phyloP scores from a whole-genome alignment of 2,888 invertebrate genomes.

The Noctua fimbriata region DNA sequence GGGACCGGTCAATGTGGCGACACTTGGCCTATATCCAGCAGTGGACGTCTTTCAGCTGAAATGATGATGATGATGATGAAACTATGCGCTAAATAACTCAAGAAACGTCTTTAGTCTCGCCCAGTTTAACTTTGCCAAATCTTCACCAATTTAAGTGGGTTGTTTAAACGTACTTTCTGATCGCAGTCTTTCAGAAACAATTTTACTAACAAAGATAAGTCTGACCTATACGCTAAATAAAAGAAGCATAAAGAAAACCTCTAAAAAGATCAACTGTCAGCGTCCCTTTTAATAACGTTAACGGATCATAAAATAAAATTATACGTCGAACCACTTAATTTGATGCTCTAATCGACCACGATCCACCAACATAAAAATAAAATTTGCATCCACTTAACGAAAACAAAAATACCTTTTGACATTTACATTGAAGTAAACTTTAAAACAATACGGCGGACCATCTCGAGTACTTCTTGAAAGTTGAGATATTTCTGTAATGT shows the following conservation, averaged over 20 bases:
- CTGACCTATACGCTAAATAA: background rate
- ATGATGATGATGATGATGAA: too few relatives aligned
- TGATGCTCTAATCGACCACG: background rate
- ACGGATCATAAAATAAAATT: background rate
- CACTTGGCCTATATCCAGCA: too few relatives aligned
- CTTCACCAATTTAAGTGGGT: background rate
- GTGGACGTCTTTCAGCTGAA: too few relatives aligned
- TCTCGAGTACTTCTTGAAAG: constrained; percentile 14
- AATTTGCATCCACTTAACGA: constrained; percentile 1
- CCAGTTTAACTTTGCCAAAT: background rate
- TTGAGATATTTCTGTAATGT: constrained; percentile 15
- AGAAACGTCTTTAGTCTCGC: background rate
- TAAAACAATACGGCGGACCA: constrained; percentile 1
- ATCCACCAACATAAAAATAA: background rate
- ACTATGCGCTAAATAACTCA: too few relatives aligned
- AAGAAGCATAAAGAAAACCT: background rate
- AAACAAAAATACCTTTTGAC: background rate
- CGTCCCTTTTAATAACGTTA: background rate
- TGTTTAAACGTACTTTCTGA: background rate
- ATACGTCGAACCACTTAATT: background rate
- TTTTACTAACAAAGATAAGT: background rate
- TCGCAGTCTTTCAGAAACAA: background rate
- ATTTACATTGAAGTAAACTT: constrained; percentile 20
- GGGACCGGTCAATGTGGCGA: too few relatives aligned
- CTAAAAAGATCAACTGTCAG: background rate